These are phyloP conservation scores for Perca schrenkii DNA, from an alignment of 2,113 vertebrate species.

Conservation along the genomic window DNA sequence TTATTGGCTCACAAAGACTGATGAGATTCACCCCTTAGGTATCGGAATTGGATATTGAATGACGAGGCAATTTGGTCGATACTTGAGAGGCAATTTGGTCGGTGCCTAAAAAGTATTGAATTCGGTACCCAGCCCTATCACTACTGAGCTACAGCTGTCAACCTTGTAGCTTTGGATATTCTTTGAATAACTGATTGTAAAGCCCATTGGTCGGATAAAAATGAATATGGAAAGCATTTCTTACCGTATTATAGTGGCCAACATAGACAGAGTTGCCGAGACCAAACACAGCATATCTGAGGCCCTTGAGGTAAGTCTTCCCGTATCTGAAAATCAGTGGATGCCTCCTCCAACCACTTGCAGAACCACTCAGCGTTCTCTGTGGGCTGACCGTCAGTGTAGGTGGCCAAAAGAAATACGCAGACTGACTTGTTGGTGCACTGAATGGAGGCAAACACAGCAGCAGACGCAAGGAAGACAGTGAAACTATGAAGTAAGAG, in stretches of 20 bases:
- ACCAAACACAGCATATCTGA: slow-evolving; percentile 92
- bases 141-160: neutral
- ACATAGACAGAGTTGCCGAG: slow-evolving; percentile 91
- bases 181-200: neutral
- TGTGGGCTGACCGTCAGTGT: slow-evolving; percentile 89
- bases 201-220: neutral
- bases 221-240: slow-evolving; percentile 24
- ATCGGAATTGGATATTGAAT: too few relatives aligned
- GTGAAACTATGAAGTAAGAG: neutral
- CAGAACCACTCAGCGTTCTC: slow-evolving; percentile 93
- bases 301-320: slow-evolving; percentile 89
- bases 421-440: slow-evolving; percentile 86
- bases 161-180: neutral
- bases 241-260: slow-evolving; percentile 92
- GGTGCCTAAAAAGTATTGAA: too few relatives aligned
- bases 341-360: slow-evolving; percentile 93
- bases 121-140: too few relatives aligned
- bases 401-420: slow-evolving; percentile 92
- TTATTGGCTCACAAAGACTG: too few relatives aligned
- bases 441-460: slow-evolving; percentile 69
- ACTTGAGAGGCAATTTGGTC: too few relatives aligned
- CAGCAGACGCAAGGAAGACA: neutral
- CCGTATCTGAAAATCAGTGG: slow-evolving; percentile 93
- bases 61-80: too few relatives aligned
- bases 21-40: too few relatives aligned